phyloP scores from a whole-genome alignment of 1,140 invertebrate genomes.

The Euwallacea fornicatus region DNA sequence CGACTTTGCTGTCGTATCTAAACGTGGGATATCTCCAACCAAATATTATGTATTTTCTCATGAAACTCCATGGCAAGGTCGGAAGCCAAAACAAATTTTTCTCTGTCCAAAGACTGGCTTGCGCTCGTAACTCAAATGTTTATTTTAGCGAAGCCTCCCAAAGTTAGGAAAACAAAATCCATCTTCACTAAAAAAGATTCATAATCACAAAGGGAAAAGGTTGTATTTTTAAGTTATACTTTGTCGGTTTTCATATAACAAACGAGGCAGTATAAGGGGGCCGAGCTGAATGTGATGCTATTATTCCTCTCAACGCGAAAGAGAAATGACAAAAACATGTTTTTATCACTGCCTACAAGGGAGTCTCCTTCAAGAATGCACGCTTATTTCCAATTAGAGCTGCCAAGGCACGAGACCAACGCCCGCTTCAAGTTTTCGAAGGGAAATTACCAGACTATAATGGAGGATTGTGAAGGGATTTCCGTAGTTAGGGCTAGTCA shows the following conservation, averaged over 20 bases:
- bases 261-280: constrained; percentile 11
- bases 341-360: constrained; percentile 3
- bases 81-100: constrained; percentile 1
- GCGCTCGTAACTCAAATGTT: constrained; percentile 12
- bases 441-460: no score
- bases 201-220: constrained; percentile 22
- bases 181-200: constrained; percentile 25
- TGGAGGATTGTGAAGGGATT: no score
- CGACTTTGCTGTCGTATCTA: no score
- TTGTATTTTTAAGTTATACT: constrained; percentile 24
- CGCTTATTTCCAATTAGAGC: no score
- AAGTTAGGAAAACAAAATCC: constrained; percentile 16
- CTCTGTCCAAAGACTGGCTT: background rate
- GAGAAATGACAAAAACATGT: constrained; percentile 20
- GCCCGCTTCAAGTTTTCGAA: no score
- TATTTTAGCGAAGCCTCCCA: constrained; percentile 2
- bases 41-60: no score
- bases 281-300: no score
- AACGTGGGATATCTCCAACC: no score
- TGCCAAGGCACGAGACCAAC: no score
- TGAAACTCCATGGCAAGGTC: no score
- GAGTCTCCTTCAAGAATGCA: no score
- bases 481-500: no score
- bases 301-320: background rate
- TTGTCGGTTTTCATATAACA: constrained; percentile 15